Base-by-base conservation (phyloP, 1,140 invertebrate species). In the Alviniconcha marisindica region DNA sequence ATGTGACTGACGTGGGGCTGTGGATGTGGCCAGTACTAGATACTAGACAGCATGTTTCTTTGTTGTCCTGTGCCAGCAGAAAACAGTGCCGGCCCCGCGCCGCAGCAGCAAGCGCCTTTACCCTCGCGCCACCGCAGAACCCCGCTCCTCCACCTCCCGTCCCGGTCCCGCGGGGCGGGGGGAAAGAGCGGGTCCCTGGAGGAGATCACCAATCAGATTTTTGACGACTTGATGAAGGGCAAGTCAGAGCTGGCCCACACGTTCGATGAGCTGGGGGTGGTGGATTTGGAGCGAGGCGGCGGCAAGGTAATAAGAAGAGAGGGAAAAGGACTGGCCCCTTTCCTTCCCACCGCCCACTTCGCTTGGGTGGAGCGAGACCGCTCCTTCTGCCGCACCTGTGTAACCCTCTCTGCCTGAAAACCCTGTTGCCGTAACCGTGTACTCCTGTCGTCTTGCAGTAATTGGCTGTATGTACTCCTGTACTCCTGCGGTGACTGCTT, bases 131-230 rank as follows among this genome's bases (percentile, higher is more conserved):
- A 69, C 63, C 73, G 48, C 60, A 42, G 74, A 24, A 80, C 83
- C 51, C 56, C 77, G 31, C 40, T 69, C 38, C 79, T 48, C 31
- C 84, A 83, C 77, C 80, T 82, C 40, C 60, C 40, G 14, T 71
- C 76, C 21, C 48, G 63, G 1, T 42, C 77, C 31, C 73, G 71
- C 15, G 60, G 71, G 63, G 31, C 21, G 14, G 54, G 48, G 12
- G 63, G 51, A 48, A 80, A 69, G 60, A 48, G 77, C 10, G 88
- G 82, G 48, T 86, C 88, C 21, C 92, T 97, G 69, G 96, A 97
- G 87, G 96, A 96, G 92, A 96, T 97, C 66, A 97, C 96, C 36
- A 97, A 97, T 93, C 95, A 95, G 93, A 96, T 97, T 77, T 97
- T 97, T 92, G 96, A 96, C 90, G 96, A 96, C 87, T 92, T 97